These are phyloP conservation scores for Atherinomorus stipes DNA, from an alignment of 2,113 vertebrate species.

Conservation along the genomic window DNA sequence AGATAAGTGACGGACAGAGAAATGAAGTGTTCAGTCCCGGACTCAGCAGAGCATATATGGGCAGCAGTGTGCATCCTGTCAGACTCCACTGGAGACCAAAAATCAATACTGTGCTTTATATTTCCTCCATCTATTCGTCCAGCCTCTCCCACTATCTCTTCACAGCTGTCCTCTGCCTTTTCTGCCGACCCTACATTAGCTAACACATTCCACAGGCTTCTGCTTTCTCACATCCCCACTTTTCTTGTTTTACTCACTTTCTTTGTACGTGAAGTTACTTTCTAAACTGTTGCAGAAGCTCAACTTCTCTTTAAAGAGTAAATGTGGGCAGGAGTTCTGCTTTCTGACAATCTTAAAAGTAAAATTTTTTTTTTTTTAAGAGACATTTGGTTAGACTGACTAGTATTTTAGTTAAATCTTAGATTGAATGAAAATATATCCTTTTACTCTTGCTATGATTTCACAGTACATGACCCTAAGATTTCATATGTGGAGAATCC, in stretches of 20 bases:
- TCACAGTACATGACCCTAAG: too few relatives aligned
- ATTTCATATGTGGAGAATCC: too few relatives aligned
- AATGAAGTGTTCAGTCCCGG: constrained; percentile 42
- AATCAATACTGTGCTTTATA: constrained; percentile 77
- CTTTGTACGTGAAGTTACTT: not conserved
- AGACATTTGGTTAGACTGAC: too few relatives aligned
- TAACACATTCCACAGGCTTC: constrained; percentile 14
- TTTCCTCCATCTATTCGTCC: constrained; percentile 67
- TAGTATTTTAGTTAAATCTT: too few relatives aligned
- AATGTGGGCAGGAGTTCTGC: too few relatives aligned
- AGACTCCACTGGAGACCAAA: constrained; percentile 67
- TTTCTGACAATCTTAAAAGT: too few relatives aligned
- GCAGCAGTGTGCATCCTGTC: constrained; percentile 60
- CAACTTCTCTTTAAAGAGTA: too few relatives aligned
- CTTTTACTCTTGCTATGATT: not conserved
- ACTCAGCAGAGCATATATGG: constrained; percentile 42
- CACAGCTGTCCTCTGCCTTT: constrained; percentile 29
- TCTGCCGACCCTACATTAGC: constrained; percentile 31
- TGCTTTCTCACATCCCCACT: constrained; percentile 11
- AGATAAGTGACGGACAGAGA: constrained; percentile 52
- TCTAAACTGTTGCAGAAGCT: not conserved
- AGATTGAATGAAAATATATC: too few relatives aligned
- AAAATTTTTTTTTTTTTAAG: too few relatives aligned
- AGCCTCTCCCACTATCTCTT: constrained; percentile 43
- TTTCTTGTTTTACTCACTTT: constrained; percentile 3